Conservation (phyloP, 37 sponge, comb jelly and placozoan genomes). For the Haliclona indistincta region DNA sequence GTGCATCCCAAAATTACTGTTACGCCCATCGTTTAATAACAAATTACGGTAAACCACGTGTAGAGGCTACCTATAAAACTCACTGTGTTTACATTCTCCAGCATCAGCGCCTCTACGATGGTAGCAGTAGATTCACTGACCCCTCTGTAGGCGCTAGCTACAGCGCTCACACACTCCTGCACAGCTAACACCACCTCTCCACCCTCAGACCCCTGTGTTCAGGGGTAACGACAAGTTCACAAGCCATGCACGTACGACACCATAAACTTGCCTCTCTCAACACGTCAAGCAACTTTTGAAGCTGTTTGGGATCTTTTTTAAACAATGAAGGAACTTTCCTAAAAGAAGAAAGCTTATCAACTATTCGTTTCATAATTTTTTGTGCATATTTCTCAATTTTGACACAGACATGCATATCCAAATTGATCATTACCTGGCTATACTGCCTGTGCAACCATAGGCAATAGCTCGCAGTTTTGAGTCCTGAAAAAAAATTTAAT, state of each 20-base stretch:
- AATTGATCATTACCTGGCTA: constrained; percentile 48
- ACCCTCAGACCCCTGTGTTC: background rate
- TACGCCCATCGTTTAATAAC: too few relatives aligned
- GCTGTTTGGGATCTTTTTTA: constrained; percentile 45
- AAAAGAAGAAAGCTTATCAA: background rate
- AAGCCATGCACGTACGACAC: background rate
- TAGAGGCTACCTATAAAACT: background rate
- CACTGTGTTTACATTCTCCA: constrained; percentile 62
- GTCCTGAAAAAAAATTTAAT: background rate
- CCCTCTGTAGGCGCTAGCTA: constrained; percentile 55
- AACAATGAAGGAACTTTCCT: constrained; percentile 61
- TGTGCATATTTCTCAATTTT: too few relatives aligned
- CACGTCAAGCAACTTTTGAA: constrained; percentile 41
- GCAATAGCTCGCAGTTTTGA: background rate
- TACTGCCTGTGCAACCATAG: constrained; percentile 17
- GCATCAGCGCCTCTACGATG: constrained; percentile 56
- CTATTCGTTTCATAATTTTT: background rate
- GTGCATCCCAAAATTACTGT: too few relatives aligned
- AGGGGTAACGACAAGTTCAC: background rate
- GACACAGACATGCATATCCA: too few relatives aligned
- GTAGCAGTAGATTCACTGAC: constrained; percentile 34
- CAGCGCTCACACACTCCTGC: constrained; percentile 67
- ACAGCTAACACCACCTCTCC: constrained; percentile 61
- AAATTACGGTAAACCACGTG: too few relatives aligned
- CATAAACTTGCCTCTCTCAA: constrained; percentile 29